Base-by-base conservation (phyloP, 2,888 invertebrate genomes). In the Drosophila robusta region DNA sequence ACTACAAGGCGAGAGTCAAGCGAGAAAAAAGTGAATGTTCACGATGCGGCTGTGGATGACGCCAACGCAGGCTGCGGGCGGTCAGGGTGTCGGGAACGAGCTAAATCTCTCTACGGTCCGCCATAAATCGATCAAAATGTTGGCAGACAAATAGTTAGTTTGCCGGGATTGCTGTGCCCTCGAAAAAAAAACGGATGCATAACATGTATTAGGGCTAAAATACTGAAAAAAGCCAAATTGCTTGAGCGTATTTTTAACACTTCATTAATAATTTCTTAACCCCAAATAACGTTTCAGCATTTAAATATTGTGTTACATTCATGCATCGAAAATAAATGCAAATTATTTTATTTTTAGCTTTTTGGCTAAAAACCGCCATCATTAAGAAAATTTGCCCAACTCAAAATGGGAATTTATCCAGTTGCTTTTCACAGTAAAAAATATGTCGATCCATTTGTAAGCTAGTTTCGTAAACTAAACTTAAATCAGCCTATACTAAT, bases 61-160 rank as follows among this genome's bases (percentile, higher is more conserved):
- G 70, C 51, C 42, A 61, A 51, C 51, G 70, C 70, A 50, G 60
- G 4, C 60, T 52, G 69, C 61, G 78, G 85, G 65, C 64, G 69
- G 71, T 54, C 71, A 65, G n/a, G 32, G 7, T 39, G 51, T 18
- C 26, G 26, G 24, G 34, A 24, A 34, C 65, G 41, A 44, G 51
- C 24, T 34, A 71, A 61, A 61, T 47, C 55, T 44, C 58, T n/a
- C 41, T 11, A 16, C 34, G 34, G n/a, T 16, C 16, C 49, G 9
- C 16, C 72, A 67, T 76, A 76, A 76, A 75, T 75, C 77, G 58
- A 72, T 75, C 74, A 76, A 62, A 52, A 16, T 22, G 26, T 36
- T 32, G 41, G 3, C 45, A 50, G 61, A 49, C 44, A 67, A 60
- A 41, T 36, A 34, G 36, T 56, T 18, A n/a, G 24, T 67, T 39